These are phyloP conservation scores for Notocelia uddmanniana DNA, from an alignment of 2,888 invertebrate species.

Conservation along the genomic window DNA sequence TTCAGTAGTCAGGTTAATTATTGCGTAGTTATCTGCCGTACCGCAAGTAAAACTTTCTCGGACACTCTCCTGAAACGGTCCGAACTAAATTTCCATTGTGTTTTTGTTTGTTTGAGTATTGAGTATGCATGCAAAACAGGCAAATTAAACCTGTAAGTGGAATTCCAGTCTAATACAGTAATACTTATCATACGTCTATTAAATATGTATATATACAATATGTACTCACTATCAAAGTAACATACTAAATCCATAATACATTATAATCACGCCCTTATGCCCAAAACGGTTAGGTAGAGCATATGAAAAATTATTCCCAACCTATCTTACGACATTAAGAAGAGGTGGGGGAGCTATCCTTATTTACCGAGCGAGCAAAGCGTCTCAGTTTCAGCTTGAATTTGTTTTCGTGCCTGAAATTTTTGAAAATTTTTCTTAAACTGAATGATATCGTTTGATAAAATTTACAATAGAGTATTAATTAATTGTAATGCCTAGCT, in stretches of 20 bases:
- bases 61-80: background rate
- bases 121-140: background rate
- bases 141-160: slow-evolving; percentile 5
- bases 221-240: too few relatives aligned
- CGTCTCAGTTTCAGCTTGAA: too few relatives aligned
- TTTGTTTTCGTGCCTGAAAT: too few relatives aligned
- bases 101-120: background rate
- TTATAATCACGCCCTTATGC: background rate
- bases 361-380: too few relatives aligned
- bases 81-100: background rate
- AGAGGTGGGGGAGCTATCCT: too few relatives aligned
- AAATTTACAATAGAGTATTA: background rate
- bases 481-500: background rate
- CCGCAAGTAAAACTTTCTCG: background rate
- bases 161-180: background rate
- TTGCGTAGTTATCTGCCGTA: background rate
- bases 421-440: too few relatives aligned
- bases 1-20: too few relatives aligned
- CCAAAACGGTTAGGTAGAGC: background rate
- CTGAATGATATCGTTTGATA: too few relatives aligned
- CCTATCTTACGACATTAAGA: too few relatives aligned
- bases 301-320: too few relatives aligned
- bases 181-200: background rate
- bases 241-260: too few relatives aligned
- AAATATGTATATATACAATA: background rate